Evolutionary conservation across 2,797 vertebrate genomes (phyloP), one percentile per base, ranked within the genome.

Genomic region (Simalia tracyae): DNA sequence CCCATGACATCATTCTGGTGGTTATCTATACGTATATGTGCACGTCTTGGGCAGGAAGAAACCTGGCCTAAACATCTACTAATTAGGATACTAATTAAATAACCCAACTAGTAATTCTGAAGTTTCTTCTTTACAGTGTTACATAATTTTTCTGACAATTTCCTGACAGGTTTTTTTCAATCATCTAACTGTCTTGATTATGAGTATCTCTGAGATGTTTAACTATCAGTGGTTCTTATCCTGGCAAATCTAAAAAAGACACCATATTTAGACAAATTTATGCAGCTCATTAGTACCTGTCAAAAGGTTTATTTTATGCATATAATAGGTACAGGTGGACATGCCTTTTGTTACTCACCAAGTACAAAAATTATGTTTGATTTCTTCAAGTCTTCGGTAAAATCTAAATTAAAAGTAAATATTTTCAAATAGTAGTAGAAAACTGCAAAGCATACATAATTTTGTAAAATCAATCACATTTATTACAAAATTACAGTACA

Each of bases 361-460:
- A 99, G 96, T 96, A 99, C 96, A 97, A 99, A 98, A 97, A 99
- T 97, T 94, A 99, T 98, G 98, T 98, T 98, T 95, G 97, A 97
- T 97, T 98, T 99, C 97, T 96, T 99, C 96, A 98, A 96, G 86
- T 99, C 98, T 96, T 98, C 97, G 93, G 96, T 94, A 96, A 98
- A 97, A 92, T 96, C 98, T 98, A 95, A 95, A 97, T 68, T 90
- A 95, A 95, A 97, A 50, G 28, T 46, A 76, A 92, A 89, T 22
- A 26, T 46, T 89, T 84, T 59, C 63, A 76, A 95, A 31, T 17
- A 92, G 9, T 84, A 56, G 66, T 57, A 84, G 42, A 28, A 87
- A 90, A 1, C 7, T 26, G 60, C 4, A 84, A 54, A 24, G 28
- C 36, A 63, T 63, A 12, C 3, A 84, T 76, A 63, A 56, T 15